Evolutionary conservation across 1,140 invertebrate genomes (phyloP).

Genomic region (Calephelis virginiensis): DNA sequence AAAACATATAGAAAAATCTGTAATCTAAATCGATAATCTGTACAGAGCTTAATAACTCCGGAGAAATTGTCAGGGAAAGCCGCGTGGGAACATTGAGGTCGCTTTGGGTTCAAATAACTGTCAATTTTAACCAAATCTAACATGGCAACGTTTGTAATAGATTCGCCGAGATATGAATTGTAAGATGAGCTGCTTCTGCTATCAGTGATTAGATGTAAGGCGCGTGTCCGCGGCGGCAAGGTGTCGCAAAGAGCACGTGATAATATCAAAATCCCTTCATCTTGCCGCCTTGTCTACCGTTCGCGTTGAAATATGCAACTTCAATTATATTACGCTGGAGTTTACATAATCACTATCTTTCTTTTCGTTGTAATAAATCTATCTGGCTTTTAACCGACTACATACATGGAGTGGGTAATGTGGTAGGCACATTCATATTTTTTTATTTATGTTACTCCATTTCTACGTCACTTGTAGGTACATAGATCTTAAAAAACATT

Average conservation of each 20-base stretch:
- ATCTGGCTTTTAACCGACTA: neutral
- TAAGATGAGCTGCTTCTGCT: slow-evolving; percentile 52
- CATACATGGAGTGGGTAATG: too few species aligned
- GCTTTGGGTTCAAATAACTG: slow-evolving; percentile 28
- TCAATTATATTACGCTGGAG: slow-evolving; percentile 7
- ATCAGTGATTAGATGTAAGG: slow-evolving; percentile 63
- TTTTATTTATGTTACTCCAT: too few species aligned
- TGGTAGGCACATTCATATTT: too few species aligned
- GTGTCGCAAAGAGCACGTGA: slow-evolving; percentile 55
- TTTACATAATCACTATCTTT: slow-evolving; percentile 15
- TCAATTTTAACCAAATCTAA: slow-evolving; percentile 27
- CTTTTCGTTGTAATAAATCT: slow-evolving; percentile 10
- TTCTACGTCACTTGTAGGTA: too few species aligned
- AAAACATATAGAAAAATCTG: neutral
- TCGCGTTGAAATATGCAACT: slow-evolving; percentile 6
- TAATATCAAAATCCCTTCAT: slow-evolving; percentile 57
- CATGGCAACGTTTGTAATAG: slow-evolving; percentile 37
- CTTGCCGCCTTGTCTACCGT: slow-evolving; percentile 42
- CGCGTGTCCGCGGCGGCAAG: slow-evolving; percentile 52
- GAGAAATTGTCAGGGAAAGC: slow-evolving; percentile 12
- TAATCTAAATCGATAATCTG: neutral
- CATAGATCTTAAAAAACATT: too few species aligned
- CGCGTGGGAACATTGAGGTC: slow-evolving; percentile 17
- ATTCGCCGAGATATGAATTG: slow-evolving; percentile 55
- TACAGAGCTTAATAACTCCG: neutral